Base-by-base conservation (phyloP, 2,113 vertebrate genomes). In the Paedocypris sp. region DNA sequence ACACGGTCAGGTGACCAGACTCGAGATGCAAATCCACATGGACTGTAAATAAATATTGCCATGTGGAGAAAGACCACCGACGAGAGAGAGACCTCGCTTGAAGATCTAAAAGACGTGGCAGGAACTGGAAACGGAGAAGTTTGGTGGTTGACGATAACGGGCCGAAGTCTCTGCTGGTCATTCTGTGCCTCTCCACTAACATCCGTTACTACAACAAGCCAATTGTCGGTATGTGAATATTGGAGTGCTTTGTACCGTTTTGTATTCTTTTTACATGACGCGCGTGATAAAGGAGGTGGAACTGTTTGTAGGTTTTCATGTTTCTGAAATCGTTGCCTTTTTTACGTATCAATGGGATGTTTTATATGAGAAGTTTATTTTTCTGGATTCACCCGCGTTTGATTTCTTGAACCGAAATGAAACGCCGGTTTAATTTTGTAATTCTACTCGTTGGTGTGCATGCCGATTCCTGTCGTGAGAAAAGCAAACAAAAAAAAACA, bases 161-260 rank as follows among this genome's bases (percentile, higher is more conserved):
- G 60, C 57, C 47, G 66, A 64, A 50, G 71, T 41, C 60, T 56
- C 41, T 48, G 56, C 35, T 67, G 74, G 71, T 71, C 60, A 74
- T 76, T 79, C 71, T 80, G 82, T 86, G 82, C 84, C 84, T 86
- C 64, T 72, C 70, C 73, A 80, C 74, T 82, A 76, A 60, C 26
- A 28, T 78, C 71, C 72, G 69, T 65, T 66, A 60, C 51, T 77
- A 67, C 77, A 78, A 77, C 72, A 73, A 78, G 74, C 75, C 57
- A 74, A 62, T 62, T 74, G 76, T 66, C 60, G 75, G 77, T 81
- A 73, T 85, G 84, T 85, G 77, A 72, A 70, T 66, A 75, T 70
- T 70, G 12, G 83, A 84, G 86, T 86, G 83, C 82, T 81, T 77
- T 82, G 80, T 86, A 83, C 74, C 71, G 81, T 84, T 85, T 83